Evolutionary conservation across 2,113 vertebrate genomes (phyloP), one percentile per base, ranked within the genome.

Genomic region (Grus americana): DNA sequence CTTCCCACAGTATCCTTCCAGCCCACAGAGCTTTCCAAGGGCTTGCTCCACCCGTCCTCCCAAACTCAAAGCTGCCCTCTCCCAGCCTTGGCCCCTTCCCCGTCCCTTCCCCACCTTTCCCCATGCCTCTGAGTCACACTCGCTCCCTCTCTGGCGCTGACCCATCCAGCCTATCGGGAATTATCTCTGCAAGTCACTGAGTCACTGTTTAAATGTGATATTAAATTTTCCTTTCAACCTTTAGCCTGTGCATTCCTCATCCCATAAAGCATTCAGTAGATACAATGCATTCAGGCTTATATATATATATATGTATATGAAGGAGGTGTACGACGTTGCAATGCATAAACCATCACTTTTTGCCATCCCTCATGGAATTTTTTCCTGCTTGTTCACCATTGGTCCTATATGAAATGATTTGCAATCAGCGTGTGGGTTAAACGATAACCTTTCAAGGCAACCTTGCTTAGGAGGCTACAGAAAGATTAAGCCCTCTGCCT

Each of bases 151-250:
- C 44, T 79, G 19, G 23, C 23, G 3, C 83, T 84, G 84, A 86
- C 50, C 76, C 47, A 71, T 59, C 42, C 52, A 71, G 47, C 5
- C 2, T 36, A 81, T 57, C 0, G 0, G 47, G 36, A 91, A 59
- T 72, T 59, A 54, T 72, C 34, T 84, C 65, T 74, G 30, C 46
- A 80, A 86, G 58, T 49, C 67, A 86, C 63, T 79, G 67, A 93
- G 62, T 85, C 79, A 78, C 72, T 4, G 3, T 84, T 92, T 79
- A 93, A 95, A 96, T 58, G 30, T 74, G 59, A 93, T 74, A 74
- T 74, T 86, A 84, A 92, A 79, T 86, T 78, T 87, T 94, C 65
- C 44, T 67, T 81, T 75, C 72, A 79, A 61, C 76, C 61, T 94
- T 91, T 89, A 87, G 57, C 73, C 12, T 2, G n/a, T 73, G 62